phyloP scores from a whole-genome alignment of 2,888 invertebrate genomes.

The Cinara cedri region DNA sequence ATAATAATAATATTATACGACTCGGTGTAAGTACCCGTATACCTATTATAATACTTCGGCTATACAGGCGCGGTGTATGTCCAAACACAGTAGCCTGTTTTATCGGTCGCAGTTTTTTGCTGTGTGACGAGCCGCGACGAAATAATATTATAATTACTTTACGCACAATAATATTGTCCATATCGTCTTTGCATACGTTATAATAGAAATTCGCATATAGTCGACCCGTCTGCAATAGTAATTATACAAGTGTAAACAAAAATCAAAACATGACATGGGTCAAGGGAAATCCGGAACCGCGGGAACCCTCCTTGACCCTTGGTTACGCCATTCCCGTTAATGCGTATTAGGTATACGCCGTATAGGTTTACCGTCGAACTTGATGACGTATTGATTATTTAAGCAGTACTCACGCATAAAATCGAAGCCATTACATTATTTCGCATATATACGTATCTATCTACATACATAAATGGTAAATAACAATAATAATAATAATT shows the following conservation, averaged over 20 bases:
- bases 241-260: constrained; percentile 20
- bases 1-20: too few species aligned
- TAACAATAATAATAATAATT: background rate
- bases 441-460: too few species aligned
- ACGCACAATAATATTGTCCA: too few species aligned
- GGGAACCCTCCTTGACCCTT: constrained; percentile 38
- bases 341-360: too few species aligned
- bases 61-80: too few species aligned
- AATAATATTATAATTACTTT: background rate
- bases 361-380: background rate
- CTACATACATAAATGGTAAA: background rate
- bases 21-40: too few species aligned
- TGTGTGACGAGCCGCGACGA: background rate
- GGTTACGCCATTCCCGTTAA: background rate
- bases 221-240: constrained; percentile 17
- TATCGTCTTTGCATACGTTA: too few species aligned
- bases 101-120: background rate
- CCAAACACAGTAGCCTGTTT: constrained; percentile 16
- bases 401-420: too few species aligned
- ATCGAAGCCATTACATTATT: background rate
- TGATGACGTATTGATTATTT: constrained; percentile 30
- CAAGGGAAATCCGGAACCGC: constrained; percentile 20
- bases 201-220: background rate
- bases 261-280: constrained; percentile 30
- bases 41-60: too few species aligned